Evolutionary conservation across 2,113 vertebrate genomes (phyloP).

Genomic region (Galemys pyrenaicus): DNA sequence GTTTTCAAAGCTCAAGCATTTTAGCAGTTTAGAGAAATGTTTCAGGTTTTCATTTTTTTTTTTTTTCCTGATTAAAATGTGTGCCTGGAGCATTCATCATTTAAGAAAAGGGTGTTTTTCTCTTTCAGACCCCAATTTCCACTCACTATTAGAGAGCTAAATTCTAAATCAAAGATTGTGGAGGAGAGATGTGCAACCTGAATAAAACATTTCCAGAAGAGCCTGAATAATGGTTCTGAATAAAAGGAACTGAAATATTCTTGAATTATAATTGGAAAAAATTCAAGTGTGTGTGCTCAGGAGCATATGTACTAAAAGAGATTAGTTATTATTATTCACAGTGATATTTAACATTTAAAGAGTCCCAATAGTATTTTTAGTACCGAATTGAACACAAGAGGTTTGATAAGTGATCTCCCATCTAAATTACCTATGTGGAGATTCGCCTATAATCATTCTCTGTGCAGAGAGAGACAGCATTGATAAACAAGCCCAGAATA

Average conservation of each 20-base stretch:
- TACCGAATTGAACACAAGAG: constrained; percentile 60
- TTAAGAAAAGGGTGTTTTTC: constrained; percentile 70
- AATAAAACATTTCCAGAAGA: constrained; percentile 76
- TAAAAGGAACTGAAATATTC: constrained; percentile 59
- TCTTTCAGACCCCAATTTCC: constrained; percentile 50
- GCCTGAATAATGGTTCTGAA: constrained; percentile 64
- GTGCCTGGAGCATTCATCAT: constrained; percentile 32
- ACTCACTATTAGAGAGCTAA: constrained; percentile 63
- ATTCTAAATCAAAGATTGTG: constrained; percentile 68
- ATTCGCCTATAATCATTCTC: constrained; percentile 44
- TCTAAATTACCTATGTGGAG: constrained; percentile 53
- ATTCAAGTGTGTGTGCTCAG: constrained; percentile 59
- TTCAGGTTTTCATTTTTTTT: constrained; percentile 13
- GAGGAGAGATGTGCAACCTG: constrained; percentile 55
- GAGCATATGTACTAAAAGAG: constrained; percentile 29
- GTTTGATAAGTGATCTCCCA: constrained; percentile 61
- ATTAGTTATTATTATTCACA: constrained; percentile 61
- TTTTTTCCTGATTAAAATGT: constrained; percentile 39
- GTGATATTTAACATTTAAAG: constrained; percentile 48
- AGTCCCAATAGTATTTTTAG: constrained; percentile 57
- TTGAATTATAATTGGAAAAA: constrained; percentile 72
- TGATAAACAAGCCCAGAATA: neutral
- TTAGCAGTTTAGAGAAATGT: constrained; percentile 49
- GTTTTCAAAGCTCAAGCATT: constrained; percentile 57
- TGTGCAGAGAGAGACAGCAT: neutral